Base-by-base conservation (phyloP, 2,888 invertebrate genomes). In the Adelognathus sp. region DNA sequence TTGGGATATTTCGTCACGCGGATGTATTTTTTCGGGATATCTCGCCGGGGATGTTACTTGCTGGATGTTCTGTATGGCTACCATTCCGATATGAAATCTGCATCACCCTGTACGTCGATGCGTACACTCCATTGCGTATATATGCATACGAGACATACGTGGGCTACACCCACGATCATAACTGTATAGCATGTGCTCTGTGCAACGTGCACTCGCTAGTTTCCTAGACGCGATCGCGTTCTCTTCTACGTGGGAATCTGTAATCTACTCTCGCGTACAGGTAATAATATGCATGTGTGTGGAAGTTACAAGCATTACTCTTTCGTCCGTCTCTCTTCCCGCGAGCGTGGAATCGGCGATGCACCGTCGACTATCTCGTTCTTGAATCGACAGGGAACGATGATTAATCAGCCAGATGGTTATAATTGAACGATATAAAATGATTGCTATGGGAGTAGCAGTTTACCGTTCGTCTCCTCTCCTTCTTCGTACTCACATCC, bases 321-420 rank as follows among this genome's bases (percentile, higher is more conserved):
- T n/a, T n/a, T n/a, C n/a, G n/a, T n/a, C n/a, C n/a, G 50, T 16
- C 9, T 11, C 36, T 36, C 36, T 5, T n/a, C n/a, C n/a, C n/a
- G 36, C n/a, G 36, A 9, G 36, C 36, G 11, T 9, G 2, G 36
- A n/a, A 36, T 36, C 36, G 9, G n/a, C 52, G 24, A 58, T 60
- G 24, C 33, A 1, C n/a, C 44, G 39, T 31, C 44, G 61, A 52
- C 61, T 74, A 70, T 74, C 79, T 66, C 18, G 31, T 50, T 27
- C 21, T 21, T 52, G 14, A 41, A 79, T 79, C 79, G 74, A 74
- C 70, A 60, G 52, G 50, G 21, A 61, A 67, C 66, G 74, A 66
- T 71, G 79, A 79, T 79, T 79, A 79, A 79, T 79, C 79, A 79
- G 70, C 64, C 71, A 79, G 69, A 79, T 79, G 74, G 70, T 71